phyloP scores from a whole-genome alignment of 2,888 invertebrate genomes.

The Osmoderma eremita region DNA sequence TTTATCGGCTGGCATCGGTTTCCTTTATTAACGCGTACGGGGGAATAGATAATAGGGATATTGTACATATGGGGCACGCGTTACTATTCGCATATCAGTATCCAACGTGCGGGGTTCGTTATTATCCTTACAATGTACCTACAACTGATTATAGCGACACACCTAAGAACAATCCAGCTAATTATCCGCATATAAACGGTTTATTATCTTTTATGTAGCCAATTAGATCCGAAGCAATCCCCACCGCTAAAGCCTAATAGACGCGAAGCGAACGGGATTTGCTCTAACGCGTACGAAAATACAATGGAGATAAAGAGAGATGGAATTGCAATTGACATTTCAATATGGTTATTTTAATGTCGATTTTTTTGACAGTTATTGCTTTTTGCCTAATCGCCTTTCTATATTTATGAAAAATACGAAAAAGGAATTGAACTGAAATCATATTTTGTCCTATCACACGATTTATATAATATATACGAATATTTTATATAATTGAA shows the following conservation, averaged over 20 bases:
- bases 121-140: neutral
- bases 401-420: constrained; percentile 1
- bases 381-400: no score
- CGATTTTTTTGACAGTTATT: constrained; percentile 23
- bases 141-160: constrained; percentile 22
- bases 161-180: constrained; percentile 25
- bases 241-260: neutral
- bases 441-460: no score
- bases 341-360: constrained; percentile 34
- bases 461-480: no score
- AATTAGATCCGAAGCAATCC: constrained; percentile 14
- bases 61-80: neutral
- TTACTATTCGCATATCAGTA: neutral
- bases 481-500: no score
- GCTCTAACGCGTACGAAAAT: neutral
- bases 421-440: neutral
- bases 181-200: constrained; percentile 27
- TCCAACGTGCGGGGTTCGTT: neutral
- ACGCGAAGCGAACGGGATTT: constrained; percentile 19
- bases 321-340: constrained; percentile 38
- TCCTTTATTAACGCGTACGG: constrained; percentile 46
- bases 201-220: constrained; percentile 21
- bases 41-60: constrained; percentile 10
- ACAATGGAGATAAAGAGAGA: constrained; percentile 32
- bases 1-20: constrained; percentile 53